These are phyloP conservation scores for Oryzias melastigma DNA, from an alignment of 2,113 vertebrate species.

Conservation along the genomic window DNA sequence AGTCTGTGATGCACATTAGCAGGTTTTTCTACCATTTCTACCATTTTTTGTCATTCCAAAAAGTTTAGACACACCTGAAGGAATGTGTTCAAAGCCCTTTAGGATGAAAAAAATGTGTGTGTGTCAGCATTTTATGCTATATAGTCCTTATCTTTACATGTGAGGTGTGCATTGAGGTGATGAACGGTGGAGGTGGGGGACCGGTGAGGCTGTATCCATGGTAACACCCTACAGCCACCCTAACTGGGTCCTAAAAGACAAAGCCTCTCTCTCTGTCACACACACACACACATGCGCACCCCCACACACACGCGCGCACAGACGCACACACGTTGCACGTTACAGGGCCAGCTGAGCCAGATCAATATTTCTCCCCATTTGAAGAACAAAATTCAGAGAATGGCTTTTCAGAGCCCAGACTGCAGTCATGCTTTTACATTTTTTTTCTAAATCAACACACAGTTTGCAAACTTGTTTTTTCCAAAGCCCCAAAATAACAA, in stretches of 20 bases:
- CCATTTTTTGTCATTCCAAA: slow-evolving; percentile 50
- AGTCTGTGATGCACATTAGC: slow-evolving; percentile 73
- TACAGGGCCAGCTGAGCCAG: slow-evolving; percentile 92
- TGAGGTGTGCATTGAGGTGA: slow-evolving; percentile 13
- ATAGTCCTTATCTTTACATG: not conserved
- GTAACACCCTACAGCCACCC: slow-evolving; percentile 68
- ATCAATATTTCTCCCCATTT: slow-evolving; percentile 99
- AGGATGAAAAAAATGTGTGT: slow-evolving; percentile 22
- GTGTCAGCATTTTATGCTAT: not conserved
- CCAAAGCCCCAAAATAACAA: slow-evolving; percentile 44
- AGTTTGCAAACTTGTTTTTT: slow-evolving; percentile 62
- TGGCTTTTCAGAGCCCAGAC: slow-evolving; percentile 89
- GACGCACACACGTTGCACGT: slow-evolving; percentile 69
- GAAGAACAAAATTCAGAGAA: slow-evolving; percentile 99
- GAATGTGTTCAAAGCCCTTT: slow-evolving; percentile 45
- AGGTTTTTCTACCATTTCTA: slow-evolving; percentile 8
- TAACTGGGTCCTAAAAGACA: slow-evolving; percentile 70
- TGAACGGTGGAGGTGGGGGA: slow-evolving; percentile 6
- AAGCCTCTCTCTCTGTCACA: slow-evolving; percentile 47
- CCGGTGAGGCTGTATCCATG: slow-evolving; percentile 69
- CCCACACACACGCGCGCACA: slow-evolving; percentile 44
- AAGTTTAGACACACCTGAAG: slow-evolving; percentile 33
- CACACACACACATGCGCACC: slow-evolving; percentile 33
- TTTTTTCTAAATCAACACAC: slow-evolving; percentile 60
- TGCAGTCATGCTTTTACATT: slow-evolving; percentile 77